Evolutionary conservation across 2,797 vertebrate species (phyloP), one percentile per base, ranked within the genome.

Genomic region (Moxostoma hubbsi): DNA sequence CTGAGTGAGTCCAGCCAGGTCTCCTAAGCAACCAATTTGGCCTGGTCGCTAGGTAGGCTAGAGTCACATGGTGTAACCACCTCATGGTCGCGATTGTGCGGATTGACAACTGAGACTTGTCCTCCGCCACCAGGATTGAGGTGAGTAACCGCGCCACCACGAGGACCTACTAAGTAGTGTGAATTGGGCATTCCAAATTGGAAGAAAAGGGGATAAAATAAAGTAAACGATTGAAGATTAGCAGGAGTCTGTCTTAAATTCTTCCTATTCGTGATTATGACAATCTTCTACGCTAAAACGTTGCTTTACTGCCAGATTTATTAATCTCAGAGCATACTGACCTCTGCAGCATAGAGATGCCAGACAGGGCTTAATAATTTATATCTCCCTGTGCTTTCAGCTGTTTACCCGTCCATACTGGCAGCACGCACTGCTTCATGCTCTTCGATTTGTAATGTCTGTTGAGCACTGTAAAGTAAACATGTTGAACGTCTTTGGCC

Each of bases 381-480:
- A 73, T 53, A 6, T 73, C 71, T 73, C 11, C 71, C 71, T 73
- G 71, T 62, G 71, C 71, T 43, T 49, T 63, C 71, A 53, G 71
- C 71, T 73, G 71, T 51, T 63, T 63, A 43, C 47, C 71, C 47
- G 51, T 73, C 71, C 71, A 73, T 10, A 61, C 58, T 18, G 15
- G 49, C 71, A 43, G 13, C 58, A n/a, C 71, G 15, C 47, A 7
- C 12, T 61, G 58, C 71, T 50, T 73, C 12, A 62, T 18, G n/a
- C 50, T 73, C 58, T 49, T 73, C 18, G 12, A 63, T 73, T 63
- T 73, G 71, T 62, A 73, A 73, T 62, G 71, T 73, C 47, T 73
- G 71, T 61, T 62, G 71, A 73, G 18, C 58, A 43, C 58, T 73
- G 47, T 16, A 73, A 73, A 73, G 57, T 51, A 53, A 73, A 73